Evolutionary conservation across 1,140 invertebrate genomes (phyloP).

Genomic region (Acromyrmex charruanus): DNA sequence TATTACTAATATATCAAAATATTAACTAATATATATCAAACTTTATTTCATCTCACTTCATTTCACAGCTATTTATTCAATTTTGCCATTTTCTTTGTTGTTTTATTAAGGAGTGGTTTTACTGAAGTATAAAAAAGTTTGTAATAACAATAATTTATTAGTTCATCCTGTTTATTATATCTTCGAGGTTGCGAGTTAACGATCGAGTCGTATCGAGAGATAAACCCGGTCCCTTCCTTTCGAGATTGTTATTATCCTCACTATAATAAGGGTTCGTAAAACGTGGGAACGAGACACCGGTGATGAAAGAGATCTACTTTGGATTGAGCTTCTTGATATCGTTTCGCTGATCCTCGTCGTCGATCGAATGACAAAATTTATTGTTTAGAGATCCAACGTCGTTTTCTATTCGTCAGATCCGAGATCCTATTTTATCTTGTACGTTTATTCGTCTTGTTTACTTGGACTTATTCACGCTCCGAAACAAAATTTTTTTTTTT

Average conservation of each 20-base stretch:
- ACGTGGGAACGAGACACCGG: slow-evolving; percentile 27
- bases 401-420: background rate
- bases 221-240: background rate
- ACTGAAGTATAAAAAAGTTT: background rate
- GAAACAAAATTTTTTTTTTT: background rate
- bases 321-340: slow-evolving; percentile 34
- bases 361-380: slow-evolving; percentile 31
- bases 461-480: background rate
- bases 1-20: background rate
- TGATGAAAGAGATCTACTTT: slow-evolving; percentile 39
- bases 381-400: slow-evolving; percentile 1
- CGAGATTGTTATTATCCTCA: slow-evolving; percentile 33
- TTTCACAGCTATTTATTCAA: slow-evolving; percentile 7
- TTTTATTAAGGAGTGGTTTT: background rate
- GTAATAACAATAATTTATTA: slow-evolving; percentile 42
- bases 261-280: slow-evolving; percentile 47
- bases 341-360: slow-evolving; percentile 13
- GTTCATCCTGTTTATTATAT: slow-evolving; percentile 44
- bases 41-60: slow-evolving; percentile 3
- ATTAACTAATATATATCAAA: slow-evolving; percentile 12
- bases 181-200: slow-evolving; percentile 13
- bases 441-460: slow-evolving; percentile 22
- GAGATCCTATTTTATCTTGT: slow-evolving; percentile 17
- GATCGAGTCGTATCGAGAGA: slow-evolving; percentile 12
- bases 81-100: background rate